Conservation (phyloP, 2,888 invertebrate species). For the Stenodera caucasica region DNA sequence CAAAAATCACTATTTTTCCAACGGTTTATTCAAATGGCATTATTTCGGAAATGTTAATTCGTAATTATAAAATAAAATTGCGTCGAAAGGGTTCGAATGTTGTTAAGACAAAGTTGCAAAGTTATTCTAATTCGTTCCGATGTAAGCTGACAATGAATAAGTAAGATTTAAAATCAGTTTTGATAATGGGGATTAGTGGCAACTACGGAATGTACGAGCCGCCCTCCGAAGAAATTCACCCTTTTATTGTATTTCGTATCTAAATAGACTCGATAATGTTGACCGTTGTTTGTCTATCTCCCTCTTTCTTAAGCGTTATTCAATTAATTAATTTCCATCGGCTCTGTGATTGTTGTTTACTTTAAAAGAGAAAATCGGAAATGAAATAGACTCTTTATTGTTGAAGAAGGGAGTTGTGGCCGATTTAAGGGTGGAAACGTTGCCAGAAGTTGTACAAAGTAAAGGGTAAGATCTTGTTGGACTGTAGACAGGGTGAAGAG, state of each 20-base stretch:
- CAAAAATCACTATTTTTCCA: neutral
- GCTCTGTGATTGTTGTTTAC: constrained; percentile 37
- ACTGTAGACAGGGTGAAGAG: constrained; percentile 10
- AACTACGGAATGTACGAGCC: constrained; percentile 8
- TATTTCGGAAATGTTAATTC: constrained; percentile 7
- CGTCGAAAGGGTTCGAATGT: constrained; percentile 15
- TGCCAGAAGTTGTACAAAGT: constrained; percentile 22
- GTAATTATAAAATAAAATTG: constrained; percentile 23
- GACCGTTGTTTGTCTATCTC: constrained; percentile 27
- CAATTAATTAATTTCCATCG: constrained; percentile 41
- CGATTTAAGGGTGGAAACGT: constrained; percentile 25
- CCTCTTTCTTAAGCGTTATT: constrained; percentile 36
- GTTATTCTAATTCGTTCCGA: constrained; percentile 49
- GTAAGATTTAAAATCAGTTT: constrained; percentile 49
- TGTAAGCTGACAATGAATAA: constrained; percentile 50
- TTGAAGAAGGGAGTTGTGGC: constrained; percentile 7
- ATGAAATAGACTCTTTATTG: constrained; percentile 33
- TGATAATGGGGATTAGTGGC: constrained; percentile 42
- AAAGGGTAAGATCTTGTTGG: constrained; percentile 52
- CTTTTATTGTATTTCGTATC: constrained; percentile 12
- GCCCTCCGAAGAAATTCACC: constrained; percentile 32
- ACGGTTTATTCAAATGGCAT: neutral
- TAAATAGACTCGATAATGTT: constrained; percentile 21
- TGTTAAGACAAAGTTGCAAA: constrained; percentile 27
- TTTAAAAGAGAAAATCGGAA: constrained; percentile 31